A percentile compares a stretch with the other conserved stretches of the same genome.
Conservation (phyloP, 2,888 invertebrate genomes). For the Andrena haemorrhoa region DNA sequence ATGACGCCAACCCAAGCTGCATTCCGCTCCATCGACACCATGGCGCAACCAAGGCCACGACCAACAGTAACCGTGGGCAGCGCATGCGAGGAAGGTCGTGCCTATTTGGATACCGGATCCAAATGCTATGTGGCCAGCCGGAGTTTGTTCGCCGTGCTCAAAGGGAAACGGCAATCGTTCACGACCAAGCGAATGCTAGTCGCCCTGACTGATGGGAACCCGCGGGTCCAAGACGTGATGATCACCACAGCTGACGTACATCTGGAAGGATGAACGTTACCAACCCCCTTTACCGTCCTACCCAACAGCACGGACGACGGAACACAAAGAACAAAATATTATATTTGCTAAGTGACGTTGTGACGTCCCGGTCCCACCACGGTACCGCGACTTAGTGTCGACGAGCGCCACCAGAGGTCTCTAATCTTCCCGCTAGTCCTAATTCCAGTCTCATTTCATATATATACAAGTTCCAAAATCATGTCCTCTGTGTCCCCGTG, state of each 20-base stretch:
- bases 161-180: background rate
- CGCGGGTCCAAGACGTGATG: background rate
- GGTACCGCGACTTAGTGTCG: too few species aligned
- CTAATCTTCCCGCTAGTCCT: too few species aligned
- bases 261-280: background rate
- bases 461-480: too few species aligned
- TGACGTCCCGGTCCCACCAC: too few species aligned
- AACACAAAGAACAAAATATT: too few species aligned
- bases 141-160: background rate
- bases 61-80: background rate
- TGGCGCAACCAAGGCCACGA: background rate
- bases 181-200: background rate
- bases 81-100: background rate
- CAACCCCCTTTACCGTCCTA: background rate
- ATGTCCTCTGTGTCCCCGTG: too few species aligned
- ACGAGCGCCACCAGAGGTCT: too few species aligned
- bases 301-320: background rate
- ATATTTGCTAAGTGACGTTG: too few species aligned
- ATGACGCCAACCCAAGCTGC: background rate
- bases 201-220: background rate
- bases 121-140: background rate
- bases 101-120: background rate
- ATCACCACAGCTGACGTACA: background rate
- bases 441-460: too few species aligned
- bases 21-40: background rate